A percentile compares a stretch with the other conserved stretches of the same genome.
These are phyloP conservation scores for Ochropleura leucogaster DNA, from an alignment of 2,888 invertebrate species.

Conservation along the genomic window DNA sequence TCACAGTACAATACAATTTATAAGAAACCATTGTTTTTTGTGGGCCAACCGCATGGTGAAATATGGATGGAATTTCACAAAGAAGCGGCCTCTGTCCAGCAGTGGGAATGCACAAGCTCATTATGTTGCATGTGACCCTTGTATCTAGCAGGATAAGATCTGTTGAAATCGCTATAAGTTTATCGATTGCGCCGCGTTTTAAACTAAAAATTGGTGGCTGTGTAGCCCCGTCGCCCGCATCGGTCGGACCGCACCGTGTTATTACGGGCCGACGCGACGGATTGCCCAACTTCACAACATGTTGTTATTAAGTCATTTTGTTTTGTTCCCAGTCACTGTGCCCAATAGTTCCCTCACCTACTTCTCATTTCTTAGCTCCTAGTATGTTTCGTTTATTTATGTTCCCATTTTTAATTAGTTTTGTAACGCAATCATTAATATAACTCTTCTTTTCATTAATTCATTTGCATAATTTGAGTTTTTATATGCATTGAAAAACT, in stretches of 20 bases:
- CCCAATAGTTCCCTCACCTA: conserved; percentile 49
- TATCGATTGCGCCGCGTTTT: conserved; percentile 20
- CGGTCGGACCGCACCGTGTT: conserved; percentile 56
- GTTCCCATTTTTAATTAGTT: conserved; percentile 48
- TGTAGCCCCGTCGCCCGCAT: conserved; percentile 63
- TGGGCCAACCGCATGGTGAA: too few relatives aligned
- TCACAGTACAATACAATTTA: too few relatives aligned
- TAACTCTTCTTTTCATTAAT: conserved; percentile 17
- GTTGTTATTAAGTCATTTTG: conserved; percentile 69
- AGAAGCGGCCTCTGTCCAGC: too few relatives aligned
- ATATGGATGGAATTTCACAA: too few relatives aligned
- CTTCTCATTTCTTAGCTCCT: conserved; percentile 34
- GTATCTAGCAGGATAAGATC: neutral
- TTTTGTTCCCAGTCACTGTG: conserved; percentile 61
- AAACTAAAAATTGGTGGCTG: conserved; percentile 67
- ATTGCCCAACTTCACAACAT: conserved; percentile 67
- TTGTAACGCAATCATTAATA: conserved; percentile 30
- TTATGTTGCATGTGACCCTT: too few relatives aligned
- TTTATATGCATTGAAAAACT: conserved; percentile 17
- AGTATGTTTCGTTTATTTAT: conserved; percentile 32
- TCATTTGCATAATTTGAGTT: conserved; percentile 38
- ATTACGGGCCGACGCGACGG: conserved; percentile 66
- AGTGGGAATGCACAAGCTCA: too few relatives aligned
- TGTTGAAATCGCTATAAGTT: conserved; percentile 30
- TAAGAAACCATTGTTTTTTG: too few relatives aligned